These are phyloP conservation scores for Whitmania pigra DNA, from an alignment of 1,140 invertebrate genomes.

Conservation along the genomic window DNA sequence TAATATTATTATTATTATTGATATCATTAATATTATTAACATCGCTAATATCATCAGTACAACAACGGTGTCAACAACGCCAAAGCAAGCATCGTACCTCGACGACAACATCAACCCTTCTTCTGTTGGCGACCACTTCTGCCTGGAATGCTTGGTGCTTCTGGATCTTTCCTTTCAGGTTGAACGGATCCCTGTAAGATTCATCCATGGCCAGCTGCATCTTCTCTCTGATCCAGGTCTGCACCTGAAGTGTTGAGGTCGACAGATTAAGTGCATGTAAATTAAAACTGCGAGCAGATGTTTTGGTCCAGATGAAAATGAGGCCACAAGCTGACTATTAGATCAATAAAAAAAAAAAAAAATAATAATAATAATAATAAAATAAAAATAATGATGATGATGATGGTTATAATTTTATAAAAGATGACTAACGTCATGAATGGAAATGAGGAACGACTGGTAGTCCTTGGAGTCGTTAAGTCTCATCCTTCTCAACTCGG, in stretches of 20 bases:
- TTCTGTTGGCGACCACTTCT: constrained; percentile 44
- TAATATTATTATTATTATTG: no score
- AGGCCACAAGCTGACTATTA: no score
- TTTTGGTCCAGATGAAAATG: no score
- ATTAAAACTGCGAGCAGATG: no score
- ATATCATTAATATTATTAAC: background rate
- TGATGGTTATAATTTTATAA: background rate
- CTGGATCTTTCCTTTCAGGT: constrained; percentile 73
- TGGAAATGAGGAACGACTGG: constrained; percentile 91
- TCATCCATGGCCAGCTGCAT: constrained; percentile 95
- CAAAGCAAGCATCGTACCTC: constrained; percentile 28
- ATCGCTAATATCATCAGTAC: no score
- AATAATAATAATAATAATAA: background rate
- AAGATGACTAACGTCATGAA: constrained; percentile 66
- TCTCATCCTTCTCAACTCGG: constrained; percentile 52
- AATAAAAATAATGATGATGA: background rate
- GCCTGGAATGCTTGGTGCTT: constrained; percentile 90
- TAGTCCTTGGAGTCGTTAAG: constrained; percentile 83
- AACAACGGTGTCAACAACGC: background rate
- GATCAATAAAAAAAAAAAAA: background rate
- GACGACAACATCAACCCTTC: constrained; percentile 84
- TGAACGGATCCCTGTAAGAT: constrained; percentile 61
- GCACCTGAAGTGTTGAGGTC: constrained; percentile 39
- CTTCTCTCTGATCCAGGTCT: constrained; percentile 98
- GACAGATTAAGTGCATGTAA: no score